Base-by-base conservation (phyloP, 1,140 invertebrate species). In the Halictus rubicundus region DNA sequence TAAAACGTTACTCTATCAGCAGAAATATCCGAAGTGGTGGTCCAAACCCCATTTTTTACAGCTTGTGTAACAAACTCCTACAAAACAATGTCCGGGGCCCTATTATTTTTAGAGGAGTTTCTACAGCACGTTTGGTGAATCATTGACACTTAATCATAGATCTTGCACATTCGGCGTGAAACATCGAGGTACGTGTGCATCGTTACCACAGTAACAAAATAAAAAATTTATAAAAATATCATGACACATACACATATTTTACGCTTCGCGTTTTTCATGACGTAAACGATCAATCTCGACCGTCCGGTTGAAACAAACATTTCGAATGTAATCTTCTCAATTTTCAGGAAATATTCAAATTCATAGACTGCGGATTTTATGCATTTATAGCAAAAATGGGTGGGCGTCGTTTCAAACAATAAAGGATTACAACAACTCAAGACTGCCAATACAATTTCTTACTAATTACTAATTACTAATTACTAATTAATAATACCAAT, bases 31-130 rank as follows among this genome's bases (percentile, higher is more conserved):
- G 7, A 1, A 0, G 9, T 46, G n/a, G 9, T 46, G 16, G 4
- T 25, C 23, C 10, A 23, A 66, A 23, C 42, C 7, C 12, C 37
- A 25, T 66, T 66, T 25, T 19, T 46, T 9, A 5, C 32, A 6
- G 32, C 12, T 23, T 65, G 37, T 65, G 39, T 65, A 65, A 65
- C 8, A 46, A 65, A 46, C 64, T n/a, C 12, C 21, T 14, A 66
- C 39, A 16, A 46, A 66, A 25, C 64, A 39, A 46, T 46, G 64
- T 46, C 64, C 46, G 19, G 19, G 3, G 39, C 21, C 23, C 9
- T 2, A 66, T 46, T 66, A 66, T 66, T 66, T 66, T 66, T 66
- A 66, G 64, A 66, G 23, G 3, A 25, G 21, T 25, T 25, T 8
- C n/a, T 25, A 25, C 12, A 23, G 37, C 23, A 46, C 12, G 37